Evolutionary conservation across 2,113 vertebrate genomes (phyloP).

Genomic region (Eubucco bourcierii): DNA sequence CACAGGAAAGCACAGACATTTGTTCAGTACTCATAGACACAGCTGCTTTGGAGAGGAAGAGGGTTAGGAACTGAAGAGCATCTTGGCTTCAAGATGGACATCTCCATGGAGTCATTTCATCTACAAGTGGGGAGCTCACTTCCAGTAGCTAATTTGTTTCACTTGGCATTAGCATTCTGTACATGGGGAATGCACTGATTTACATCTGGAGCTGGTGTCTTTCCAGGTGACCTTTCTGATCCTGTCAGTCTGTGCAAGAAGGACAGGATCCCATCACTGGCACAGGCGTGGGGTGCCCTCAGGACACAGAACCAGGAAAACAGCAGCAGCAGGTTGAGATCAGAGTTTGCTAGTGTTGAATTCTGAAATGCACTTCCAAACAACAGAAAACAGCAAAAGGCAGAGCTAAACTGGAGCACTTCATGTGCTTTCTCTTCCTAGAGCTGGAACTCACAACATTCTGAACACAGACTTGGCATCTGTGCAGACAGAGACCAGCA

Average conservation of each 20-base stretch:
- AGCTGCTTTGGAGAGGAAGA: conserved; percentile 87
- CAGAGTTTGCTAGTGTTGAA: conserved; percentile 59
- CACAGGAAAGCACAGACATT: conserved; percentile 88
- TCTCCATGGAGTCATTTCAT: conserved; percentile 59
- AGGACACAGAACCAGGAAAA: conserved; percentile 28
- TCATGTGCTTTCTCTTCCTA: conserved; percentile 40
- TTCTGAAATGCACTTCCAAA: conserved; percentile 47
- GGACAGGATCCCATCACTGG: conserved; percentile 1
- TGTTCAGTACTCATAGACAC: conserved; percentile 90
- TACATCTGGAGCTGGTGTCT: not conserved
- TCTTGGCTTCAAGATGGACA: conserved; percentile 59
- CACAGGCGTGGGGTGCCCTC: conserved; percentile 5
- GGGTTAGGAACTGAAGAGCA: conserved; percentile 65
- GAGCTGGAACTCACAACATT: conserved; percentile 32
- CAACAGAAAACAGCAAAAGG: conserved; percentile 40
- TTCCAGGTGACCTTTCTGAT: conserved; percentile 42
- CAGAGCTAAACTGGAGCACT: conserved; percentile 36
- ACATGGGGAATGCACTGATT: not conserved
- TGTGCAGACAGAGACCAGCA: conserved; percentile 57
- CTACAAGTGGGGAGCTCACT: conserved; percentile 43
- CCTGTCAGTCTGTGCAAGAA: conserved; percentile 18
- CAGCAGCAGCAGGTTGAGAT: conserved; percentile 60
- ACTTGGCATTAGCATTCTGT: conserved; percentile 3
- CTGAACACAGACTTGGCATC: conserved; percentile 52
- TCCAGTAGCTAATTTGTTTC: not conserved